A percentile compares a stretch with the other conserved stretches of the same genome.
Evolutionary conservation across 2,113 vertebrate genomes (phyloP).

Genomic region (Mohoua ochrocephala): DNA sequence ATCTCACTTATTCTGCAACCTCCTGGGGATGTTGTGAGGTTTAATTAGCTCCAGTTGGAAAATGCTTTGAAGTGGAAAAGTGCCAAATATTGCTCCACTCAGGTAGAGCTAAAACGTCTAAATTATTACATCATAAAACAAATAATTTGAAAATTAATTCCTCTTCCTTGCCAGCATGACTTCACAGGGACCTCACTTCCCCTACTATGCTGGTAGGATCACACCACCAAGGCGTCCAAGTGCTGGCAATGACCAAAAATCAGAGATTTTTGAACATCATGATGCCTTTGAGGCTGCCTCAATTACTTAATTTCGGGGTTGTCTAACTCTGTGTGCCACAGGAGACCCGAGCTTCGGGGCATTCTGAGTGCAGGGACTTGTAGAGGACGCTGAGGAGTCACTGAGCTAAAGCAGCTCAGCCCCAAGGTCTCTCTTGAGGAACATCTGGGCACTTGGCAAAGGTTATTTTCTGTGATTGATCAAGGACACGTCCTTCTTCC

Average conservation of each 20-base stretch:
- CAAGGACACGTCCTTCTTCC: not conserved
- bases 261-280: not conserved
- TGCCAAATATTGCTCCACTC: not conserved
- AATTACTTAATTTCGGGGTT: not conserved
- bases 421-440: not conserved
- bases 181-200: not conserved
- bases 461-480: not conserved
- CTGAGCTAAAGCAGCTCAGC: not conserved
- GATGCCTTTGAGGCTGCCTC: not conserved
- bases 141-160: slow-evolving; percentile 7
- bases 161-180: not conserved
- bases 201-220: not conserved
- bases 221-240: not conserved
- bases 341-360: not conserved
- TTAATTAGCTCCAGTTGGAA: slow-evolving; percentile 49
- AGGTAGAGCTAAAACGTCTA: not conserved
- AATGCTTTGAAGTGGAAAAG: not conserved
- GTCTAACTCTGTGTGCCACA: not conserved
- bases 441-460: not conserved
- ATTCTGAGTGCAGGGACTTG: not conserved
- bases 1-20: slow-evolving; percentile 13
- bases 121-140: slow-evolving; percentile 35
- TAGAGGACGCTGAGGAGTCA: not conserved
- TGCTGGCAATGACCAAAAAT: not conserved
- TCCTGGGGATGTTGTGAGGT: slow-evolving; percentile 11